Conservation (phyloP, 2,797 vertebrate genomes). For the Microhierax caerulescens region DNA sequence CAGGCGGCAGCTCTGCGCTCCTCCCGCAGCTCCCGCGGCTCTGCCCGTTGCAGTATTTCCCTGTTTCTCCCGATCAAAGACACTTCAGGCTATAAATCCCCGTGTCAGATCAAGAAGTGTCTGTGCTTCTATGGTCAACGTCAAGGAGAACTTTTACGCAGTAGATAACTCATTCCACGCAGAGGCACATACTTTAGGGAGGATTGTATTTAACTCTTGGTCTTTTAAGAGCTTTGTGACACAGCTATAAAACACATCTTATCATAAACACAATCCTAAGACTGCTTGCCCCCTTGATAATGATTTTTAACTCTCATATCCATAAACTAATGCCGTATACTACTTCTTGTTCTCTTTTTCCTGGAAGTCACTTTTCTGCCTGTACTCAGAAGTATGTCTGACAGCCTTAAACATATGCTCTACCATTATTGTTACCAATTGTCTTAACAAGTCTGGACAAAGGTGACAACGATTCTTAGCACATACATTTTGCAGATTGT, state of each 20-base stretch:
- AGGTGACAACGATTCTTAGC: neutral
- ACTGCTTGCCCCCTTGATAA: neutral
- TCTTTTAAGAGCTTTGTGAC: neutral
- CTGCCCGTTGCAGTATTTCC: fast-evolving
- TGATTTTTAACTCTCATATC: neutral
- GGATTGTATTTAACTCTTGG: neutral
- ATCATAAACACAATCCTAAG: fast-evolving
- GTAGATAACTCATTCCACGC: neutral
- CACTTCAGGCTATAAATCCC: neutral
- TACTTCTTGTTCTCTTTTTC: neutral
- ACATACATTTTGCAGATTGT: neutral
- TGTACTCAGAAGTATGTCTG: neutral
- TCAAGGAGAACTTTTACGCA: neutral
- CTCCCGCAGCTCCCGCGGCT: fast-evolving
- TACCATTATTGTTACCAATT: neutral
- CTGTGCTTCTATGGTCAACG: neutral
- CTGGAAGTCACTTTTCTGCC: neutral
- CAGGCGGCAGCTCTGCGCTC: neutral
- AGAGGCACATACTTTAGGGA: neutral
- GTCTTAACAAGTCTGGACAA: neutral
- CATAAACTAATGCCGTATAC: neutral
- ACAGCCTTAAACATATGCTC: neutral
- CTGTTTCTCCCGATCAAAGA: neutral
- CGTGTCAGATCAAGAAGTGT: neutral
- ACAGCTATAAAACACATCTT: neutral